phyloP scores from a whole-genome alignment of 2,113 vertebrate species.

The Notarius quadriscutis region DNA sequence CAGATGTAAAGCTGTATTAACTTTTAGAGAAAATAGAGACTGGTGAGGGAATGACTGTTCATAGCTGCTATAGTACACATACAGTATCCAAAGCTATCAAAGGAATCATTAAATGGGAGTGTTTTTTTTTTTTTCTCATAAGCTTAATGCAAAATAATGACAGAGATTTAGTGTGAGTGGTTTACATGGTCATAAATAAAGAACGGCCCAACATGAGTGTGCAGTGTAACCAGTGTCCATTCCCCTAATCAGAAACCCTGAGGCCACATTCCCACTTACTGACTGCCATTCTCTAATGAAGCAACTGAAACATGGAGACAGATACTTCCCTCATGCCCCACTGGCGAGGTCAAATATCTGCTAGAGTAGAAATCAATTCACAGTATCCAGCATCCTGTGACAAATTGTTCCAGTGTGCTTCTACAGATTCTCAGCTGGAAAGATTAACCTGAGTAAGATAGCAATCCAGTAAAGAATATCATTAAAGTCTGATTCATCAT shows the following conservation, averaged over 20 bases:
- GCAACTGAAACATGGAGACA: constrained; percentile 43
- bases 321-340: constrained; percentile 36
- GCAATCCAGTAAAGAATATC: not conserved
- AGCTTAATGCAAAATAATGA: not conserved
- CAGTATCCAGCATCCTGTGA: constrained; percentile 37
- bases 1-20: not conserved
- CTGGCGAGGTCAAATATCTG: constrained; percentile 38
- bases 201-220: constrained; percentile 1
- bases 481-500: not conserved
- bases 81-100: not conserved
- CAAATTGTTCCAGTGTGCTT: constrained; percentile 43
- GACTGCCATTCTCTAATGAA: constrained; percentile 52
- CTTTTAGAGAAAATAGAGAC: not conserved
- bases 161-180: not conserved
- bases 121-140: not conserved
- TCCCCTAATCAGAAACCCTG: constrained; percentile 4
- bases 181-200: constrained; percentile 6
- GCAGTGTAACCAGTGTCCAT: constrained; percentile 24
- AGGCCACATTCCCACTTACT: constrained; percentile 43
- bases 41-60: not conserved
- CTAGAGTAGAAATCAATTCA: constrained; percentile 51
- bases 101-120: not conserved
- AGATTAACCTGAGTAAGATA: constrained; percentile 21
- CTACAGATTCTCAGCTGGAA: constrained; percentile 17
- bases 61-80: not conserved